phyloP scores from a whole-genome alignment of 2,113 vertebrate genomes.

The Isichthys henryi region DNA sequence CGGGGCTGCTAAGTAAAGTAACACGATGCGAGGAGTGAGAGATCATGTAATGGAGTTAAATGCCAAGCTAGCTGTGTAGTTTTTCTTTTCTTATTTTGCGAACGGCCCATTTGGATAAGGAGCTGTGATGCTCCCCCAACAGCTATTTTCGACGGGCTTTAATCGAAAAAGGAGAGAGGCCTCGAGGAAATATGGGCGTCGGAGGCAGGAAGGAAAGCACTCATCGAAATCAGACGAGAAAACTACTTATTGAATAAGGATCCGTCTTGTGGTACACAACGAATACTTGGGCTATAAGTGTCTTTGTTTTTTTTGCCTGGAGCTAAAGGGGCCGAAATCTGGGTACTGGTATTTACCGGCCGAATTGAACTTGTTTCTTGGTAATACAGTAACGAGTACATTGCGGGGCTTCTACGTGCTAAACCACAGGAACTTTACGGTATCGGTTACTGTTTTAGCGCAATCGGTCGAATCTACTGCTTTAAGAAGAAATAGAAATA shows the following conservation, averaged over 20 bases:
- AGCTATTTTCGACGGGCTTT: background rate
- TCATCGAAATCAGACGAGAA: background rate
- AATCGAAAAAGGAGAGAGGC: background rate
- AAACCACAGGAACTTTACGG: background rate
- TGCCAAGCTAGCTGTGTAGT: slow-evolving; percentile 20
- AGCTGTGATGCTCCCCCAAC: slow-evolving; percentile 31
- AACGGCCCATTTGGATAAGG: slow-evolving; percentile 33
- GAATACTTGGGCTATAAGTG: background rate
- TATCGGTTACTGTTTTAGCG: background rate
- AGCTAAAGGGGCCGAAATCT: background rate
- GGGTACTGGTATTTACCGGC: background rate
- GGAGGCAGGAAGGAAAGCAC: background rate
- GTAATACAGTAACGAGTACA: slow-evolving; percentile 1
- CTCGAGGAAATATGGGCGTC: slow-evolving; percentile 4
- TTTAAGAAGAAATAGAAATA: background rate
- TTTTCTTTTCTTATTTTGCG: slow-evolving; percentile 41
- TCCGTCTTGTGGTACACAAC: background rate
- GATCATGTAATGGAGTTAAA: background rate
- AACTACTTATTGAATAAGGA: background rate
- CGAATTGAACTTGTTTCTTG: background rate
- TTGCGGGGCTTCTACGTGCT: background rate
- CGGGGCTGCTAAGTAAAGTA: background rate
- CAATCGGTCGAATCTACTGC: background rate
- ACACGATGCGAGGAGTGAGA: background rate
- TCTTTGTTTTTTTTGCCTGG: background rate